Evolutionary conservation across 2,888 invertebrate species (phyloP), one percentile per base, ranked within the genome.

Genomic region (Eucriotettix oculatus): DNA sequence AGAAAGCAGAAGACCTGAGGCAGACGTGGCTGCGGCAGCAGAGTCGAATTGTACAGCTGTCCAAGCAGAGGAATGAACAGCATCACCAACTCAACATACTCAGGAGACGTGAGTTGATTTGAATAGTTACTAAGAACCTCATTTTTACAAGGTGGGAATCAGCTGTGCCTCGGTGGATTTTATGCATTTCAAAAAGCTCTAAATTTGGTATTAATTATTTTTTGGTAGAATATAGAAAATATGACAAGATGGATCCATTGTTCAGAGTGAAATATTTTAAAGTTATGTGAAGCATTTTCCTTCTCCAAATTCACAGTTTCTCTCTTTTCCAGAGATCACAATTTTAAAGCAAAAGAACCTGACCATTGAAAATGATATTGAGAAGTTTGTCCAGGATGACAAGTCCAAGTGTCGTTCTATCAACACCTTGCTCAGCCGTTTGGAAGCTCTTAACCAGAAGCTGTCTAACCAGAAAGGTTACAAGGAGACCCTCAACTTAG

Each of bases 21-120:
- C 79, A 82, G 66, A 82, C 83, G 70, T 90, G 90, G 90, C 73
- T 90, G 64, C 79, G 87, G 57, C 79, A 86, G 65, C 88, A 90
- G 71, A 83, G 83, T 0, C 82, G 84, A 69, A 80, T 87, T 60
- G 81, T 89, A 1, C 77, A 78, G 63, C 71, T 90, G 16, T 81
- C 86, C 0, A 77, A 84, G 62, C 84, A 87, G 65, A 78, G 87
- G 62, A 83, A 84, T 66, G 75, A 78, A 63, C 82, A 86, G 69
- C 72, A 86, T 11, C 77, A 81, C 44, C 84, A 87, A 65, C 80
- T 86, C 60, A 85, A 84, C 71, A 76, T 87, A 17, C 75, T 86
- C 12, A 79, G 79, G 63, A 89, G 88, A 74, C 87, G 86, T 85
- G 69, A 75, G 76, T 70, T 48, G 12, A 1, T 14, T 48, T 48